These are phyloP conservation scores for Limosa lapponica DNA, from an alignment of 2,797 vertebrate species.

Conservation along the genomic window DNA sequence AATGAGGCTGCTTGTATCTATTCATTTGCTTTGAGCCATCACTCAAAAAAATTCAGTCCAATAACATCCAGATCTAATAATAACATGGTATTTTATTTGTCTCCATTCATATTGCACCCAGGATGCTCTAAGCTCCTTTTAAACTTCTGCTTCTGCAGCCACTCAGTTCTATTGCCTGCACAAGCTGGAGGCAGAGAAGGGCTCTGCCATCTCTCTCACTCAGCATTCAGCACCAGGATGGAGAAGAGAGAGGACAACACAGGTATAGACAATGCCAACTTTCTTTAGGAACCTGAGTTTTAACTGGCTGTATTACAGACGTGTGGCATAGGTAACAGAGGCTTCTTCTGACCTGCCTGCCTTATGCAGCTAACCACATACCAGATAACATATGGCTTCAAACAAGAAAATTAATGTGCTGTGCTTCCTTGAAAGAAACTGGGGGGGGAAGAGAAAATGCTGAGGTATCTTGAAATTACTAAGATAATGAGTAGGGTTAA, in stretches of 20 bases:
- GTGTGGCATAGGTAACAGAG: not conserved
- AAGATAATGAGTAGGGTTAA: not conserved
- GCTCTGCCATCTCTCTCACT: not conserved
- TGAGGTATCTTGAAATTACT: not conserved
- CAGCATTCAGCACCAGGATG: not conserved
- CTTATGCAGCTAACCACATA: fast-evolving
- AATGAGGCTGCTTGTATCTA: not conserved
- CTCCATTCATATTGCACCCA: not conserved
- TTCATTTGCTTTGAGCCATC: not conserved
- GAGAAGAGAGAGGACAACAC: not conserved
- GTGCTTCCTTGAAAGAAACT: not conserved
- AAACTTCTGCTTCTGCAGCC: not conserved
- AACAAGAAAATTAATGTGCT: not conserved
- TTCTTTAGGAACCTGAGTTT: not conserved
- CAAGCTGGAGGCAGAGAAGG: not conserved
- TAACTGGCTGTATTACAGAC: not conserved
- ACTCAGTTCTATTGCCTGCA: not conserved
- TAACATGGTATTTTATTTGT: not conserved
- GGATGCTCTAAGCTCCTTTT: not conserved
- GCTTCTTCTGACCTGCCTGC: not conserved
- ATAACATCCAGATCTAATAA: not conserved
- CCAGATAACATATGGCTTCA: not conserved
- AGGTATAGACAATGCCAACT: not conserved
- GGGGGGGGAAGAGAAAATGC: not conserved
- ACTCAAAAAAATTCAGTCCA: not conserved